phyloP scores from a whole-genome alignment of 1,140 invertebrate species.

The Drosophila setifemur region DNA sequence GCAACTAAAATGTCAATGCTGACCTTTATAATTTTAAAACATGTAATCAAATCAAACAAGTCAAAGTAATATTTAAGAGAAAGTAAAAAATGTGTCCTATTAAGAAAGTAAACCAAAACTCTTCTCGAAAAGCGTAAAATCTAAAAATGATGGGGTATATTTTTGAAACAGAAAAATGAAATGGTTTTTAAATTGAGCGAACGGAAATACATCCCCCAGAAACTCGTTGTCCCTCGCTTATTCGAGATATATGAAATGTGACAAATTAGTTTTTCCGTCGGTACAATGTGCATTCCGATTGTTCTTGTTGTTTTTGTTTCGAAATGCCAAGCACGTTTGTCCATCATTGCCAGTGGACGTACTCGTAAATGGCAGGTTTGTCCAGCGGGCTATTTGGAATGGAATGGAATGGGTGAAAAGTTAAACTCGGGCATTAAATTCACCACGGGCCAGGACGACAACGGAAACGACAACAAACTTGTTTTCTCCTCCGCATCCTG shows the following conservation, averaged over 20 bases:
- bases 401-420: constrained; percentile 41
- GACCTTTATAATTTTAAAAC: no score
- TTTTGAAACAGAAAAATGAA: not conserved
- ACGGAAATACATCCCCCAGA: no score
- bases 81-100: no score
- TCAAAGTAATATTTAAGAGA: no score
- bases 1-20: no score
- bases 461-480: constrained; percentile 31
- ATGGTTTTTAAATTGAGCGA: not conserved
- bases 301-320: not conserved
- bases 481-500: constrained; percentile 3
- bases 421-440: constrained; percentile 43
- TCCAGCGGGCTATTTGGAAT: not conserved
- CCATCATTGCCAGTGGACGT: constrained; percentile 4
- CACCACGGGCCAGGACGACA: constrained; percentile 37
- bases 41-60: no score
- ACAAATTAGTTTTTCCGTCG: not conserved
- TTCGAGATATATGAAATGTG: not conserved
- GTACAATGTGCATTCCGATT: not conserved
- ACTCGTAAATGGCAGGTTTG: not conserved
- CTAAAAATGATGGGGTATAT: not conserved
- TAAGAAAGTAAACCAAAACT: no score
- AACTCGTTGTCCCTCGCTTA: no score
- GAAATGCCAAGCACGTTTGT: constrained; percentile 10
- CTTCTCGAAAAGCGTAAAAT: no score